Evolutionary conservation across 2,797 vertebrate species (phyloP), one percentile per base, ranked within the genome.

Genomic region (Phrynocephalus forsythii): DNA sequence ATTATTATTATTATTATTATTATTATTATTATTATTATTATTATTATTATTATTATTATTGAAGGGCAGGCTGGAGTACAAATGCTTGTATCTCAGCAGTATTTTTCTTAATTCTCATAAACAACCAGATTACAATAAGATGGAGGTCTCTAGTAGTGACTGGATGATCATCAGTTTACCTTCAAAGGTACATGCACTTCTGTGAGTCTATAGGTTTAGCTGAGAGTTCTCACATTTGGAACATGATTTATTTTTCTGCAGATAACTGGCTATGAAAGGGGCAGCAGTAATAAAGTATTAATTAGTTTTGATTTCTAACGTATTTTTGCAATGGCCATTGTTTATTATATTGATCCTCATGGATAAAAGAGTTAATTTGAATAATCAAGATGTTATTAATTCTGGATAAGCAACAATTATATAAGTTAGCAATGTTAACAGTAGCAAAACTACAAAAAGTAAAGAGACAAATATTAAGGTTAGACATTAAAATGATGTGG

Each of bases 31-130:
- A 66, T 80, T 80, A 44, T 44, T 44, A 44, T 44, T 3, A 28
- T 68, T 52, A 7, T 50, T 30, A 52, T 30, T 18, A 52, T 30
- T 18, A 66, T 80, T 80, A 44, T 44, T 44, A 44, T 44, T 66
- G 84, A 84, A 79, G 50, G 78, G 1, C 0, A 26, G 76, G 80
- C 89, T 91, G n/a, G n/a, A 85, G 11, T 52, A 22, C 28, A 69
- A 79, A 78, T n/a, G 73, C 69, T 0, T 30, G 16, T 72, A 0
- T 68, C 44, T 6, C 38, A 83, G 0, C 22, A 75, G 5, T 50
- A 50, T 7, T 1, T 8, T 16, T 86, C 76, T 73, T 68, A 78
- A 83, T 24, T 83, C 6, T 6, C 26, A 79, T 38, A 79, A 8
- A 15, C 77, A 66, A 11, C 72, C 16, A 85, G 24, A 48, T 73